A percentile compares a stretch with the other conserved stretches of the same genome.
Conservation (phyloP, 2,888 invertebrate genomes). For the Diplazon laetatorius region DNA sequence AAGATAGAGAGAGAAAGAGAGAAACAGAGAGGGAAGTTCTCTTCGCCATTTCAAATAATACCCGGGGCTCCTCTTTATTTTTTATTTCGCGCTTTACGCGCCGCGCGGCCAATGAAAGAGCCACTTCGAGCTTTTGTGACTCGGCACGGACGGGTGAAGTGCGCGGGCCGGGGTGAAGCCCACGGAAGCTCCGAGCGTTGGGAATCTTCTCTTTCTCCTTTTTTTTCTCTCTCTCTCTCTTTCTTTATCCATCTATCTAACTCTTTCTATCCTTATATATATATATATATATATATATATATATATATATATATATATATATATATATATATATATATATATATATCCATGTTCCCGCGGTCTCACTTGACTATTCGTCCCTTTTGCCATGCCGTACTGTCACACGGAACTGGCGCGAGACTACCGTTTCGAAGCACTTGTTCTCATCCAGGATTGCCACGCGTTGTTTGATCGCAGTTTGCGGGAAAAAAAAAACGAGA, state of each 20-base stretch:
- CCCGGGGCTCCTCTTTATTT: slow-evolving; percentile 69
- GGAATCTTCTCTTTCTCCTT: slow-evolving; percentile 46
- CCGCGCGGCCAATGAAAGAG: slow-evolving; percentile 76
- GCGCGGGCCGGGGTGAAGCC: slow-evolving; percentile 11
- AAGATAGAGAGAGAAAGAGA: slow-evolving; percentile 24
- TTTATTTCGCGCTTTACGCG: slow-evolving; percentile 76
- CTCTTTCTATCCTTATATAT: too few relatives aligned
- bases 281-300: too few relatives aligned
- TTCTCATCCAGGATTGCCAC: slow-evolving; percentile 20
- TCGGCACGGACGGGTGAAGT: slow-evolving; percentile 34
- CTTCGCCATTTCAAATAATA: slow-evolving; percentile 66
- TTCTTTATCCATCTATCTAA: too few relatives aligned
- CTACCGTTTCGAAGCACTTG: slow-evolving; percentile 55
- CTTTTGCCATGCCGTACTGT: slow-evolving; percentile 41
- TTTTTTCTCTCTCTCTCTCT: too few relatives aligned
- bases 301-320: too few relatives aligned
- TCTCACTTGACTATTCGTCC: slow-evolving; percentile 47
- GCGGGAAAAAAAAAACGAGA: neutral
- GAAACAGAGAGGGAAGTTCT: slow-evolving; percentile 24
- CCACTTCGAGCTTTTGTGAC: slow-evolving; percentile 78
- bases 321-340: too few relatives aligned
- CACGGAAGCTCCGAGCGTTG: slow-evolving; percentile 55
- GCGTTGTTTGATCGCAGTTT: slow-evolving; percentile 23
- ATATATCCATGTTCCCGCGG: neutral
- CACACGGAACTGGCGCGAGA: slow-evolving; percentile 33